A percentile compares a stretch with the other conserved stretches of the same genome.
These are phyloP conservation scores for rat (Rattus norvegicus) DNA, from an alignment of 2,113 vertebrate genomes.

Conservation along the genomic window GRCr8 NC_086020.1:55482001-55482500, in stretches of 20 bases:
- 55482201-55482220: not conserved
- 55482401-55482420: not conserved
- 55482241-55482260: not conserved
- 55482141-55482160: not conserved
- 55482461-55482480: not conserved
- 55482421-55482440: not conserved
- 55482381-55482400: constrained; percentile 35
- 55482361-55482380: constrained; percentile 32
- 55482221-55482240: constrained; percentile 35
- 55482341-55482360: not conserved
- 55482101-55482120: too few relatives aligned
- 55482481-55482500: not conserved
- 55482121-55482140: not conserved
- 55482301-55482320: not conserved
- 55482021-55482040: not conserved
- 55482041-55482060: not conserved
- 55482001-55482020: not conserved
- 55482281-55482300: not conserved
- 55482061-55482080: fast-evolving
- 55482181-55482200: not conserved
- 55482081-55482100: fast-evolving
- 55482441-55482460: not conserved
- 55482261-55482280: constrained; percentile 16
- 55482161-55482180: not conserved
- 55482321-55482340: not conserved